A percentile compares a stretch with the other conserved stretches of the same genome.
phyloP scores from a whole-genome alignment of 2,888 invertebrate species.

The Chirona hameri region DNA sequence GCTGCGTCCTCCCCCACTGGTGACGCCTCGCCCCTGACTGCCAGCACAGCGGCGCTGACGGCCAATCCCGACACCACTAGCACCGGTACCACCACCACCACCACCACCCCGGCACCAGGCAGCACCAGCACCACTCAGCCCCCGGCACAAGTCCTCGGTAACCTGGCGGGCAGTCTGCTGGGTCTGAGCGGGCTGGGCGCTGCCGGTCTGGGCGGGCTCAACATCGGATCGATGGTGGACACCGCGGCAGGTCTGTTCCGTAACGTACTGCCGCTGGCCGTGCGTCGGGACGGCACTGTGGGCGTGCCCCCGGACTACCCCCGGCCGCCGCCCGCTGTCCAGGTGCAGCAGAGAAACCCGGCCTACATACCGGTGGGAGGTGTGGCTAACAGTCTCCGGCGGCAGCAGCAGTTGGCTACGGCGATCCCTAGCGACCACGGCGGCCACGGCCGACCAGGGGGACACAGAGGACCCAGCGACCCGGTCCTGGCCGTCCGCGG shows the following conservation, averaged over 20 bases:
- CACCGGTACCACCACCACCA: not conserved
- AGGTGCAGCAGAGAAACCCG: slow-evolving; percentile 38
- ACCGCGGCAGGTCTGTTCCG: slow-evolving; percentile 5
- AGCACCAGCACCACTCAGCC: not conserved
- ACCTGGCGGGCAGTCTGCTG: slow-evolving; percentile 13
- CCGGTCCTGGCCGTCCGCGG: not conserved
- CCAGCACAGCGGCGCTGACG: not conserved
- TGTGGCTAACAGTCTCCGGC: slow-evolving; percentile 38
- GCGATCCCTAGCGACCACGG: not conserved
- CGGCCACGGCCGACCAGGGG: no score
- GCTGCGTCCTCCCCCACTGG: not conserved
- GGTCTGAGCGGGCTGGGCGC: slow-evolving; percentile 5
- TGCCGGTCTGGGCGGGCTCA: not conserved
- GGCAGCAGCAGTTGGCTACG: not conserved
- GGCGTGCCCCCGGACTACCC: not conserved
- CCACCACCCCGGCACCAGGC: not conserved
- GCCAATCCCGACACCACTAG: not conserved
- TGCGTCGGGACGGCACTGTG: not conserved
- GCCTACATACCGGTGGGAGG: slow-evolving; percentile 41
- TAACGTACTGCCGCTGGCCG: slow-evolving; percentile 8
- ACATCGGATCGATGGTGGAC: slow-evolving; percentile 22
- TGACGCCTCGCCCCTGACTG: not conserved
- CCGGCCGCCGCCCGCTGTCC: slow-evolving; percentile 5
- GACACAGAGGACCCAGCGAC: no score
- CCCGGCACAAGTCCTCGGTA: not conserved